These are phyloP conservation scores for Trachymyrmex cornetzi DNA, from an alignment of 1,140 invertebrate species.

Conservation along the genomic window DNA sequence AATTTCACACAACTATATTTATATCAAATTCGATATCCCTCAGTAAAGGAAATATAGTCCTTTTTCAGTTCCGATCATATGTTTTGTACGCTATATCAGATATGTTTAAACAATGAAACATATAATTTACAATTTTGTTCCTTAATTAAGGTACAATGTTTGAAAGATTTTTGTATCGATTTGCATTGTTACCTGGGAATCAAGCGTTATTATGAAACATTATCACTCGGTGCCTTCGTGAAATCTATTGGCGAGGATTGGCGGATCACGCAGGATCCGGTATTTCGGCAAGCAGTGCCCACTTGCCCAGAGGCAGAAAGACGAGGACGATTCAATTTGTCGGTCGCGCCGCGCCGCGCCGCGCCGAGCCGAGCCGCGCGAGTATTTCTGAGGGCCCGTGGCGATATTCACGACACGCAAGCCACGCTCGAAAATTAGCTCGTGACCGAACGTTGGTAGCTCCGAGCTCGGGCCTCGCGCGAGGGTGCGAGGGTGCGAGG, in stretches of 20 bases:
- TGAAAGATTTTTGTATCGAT: too few relatives aligned
- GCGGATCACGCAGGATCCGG: slow-evolving; percentile 19
- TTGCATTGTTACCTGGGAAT: neutral
- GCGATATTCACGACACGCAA: slow-evolving; percentile 82
- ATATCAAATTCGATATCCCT: too few relatives aligned
- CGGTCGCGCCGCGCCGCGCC: slow-evolving; percentile 67
- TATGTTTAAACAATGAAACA: too few relatives aligned
- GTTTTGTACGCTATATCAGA: too few relatives aligned
- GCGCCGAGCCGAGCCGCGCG: slow-evolving; percentile 63
- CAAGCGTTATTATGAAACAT: neutral
- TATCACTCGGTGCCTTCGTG: slow-evolving; percentile 5
- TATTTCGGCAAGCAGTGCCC: slow-evolving; percentile 31
- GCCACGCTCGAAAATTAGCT: slow-evolving; percentile 78
- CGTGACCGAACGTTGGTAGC: slow-evolving; percentile 71
- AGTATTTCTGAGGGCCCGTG: slow-evolving; percentile 72
- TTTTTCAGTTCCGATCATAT: too few relatives aligned
- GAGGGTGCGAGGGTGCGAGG: slow-evolving; percentile 33
- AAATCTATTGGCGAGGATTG: slow-evolving; percentile 11
- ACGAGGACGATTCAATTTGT: slow-evolving; percentile 85
- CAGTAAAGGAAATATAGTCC: too few relatives aligned
- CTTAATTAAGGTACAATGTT: too few relatives aligned
- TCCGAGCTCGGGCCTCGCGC: slow-evolving; percentile 46
- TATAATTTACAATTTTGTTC: too few relatives aligned
- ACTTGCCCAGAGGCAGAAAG: slow-evolving; percentile 43
- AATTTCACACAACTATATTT: neutral